These are phyloP conservation scores for Campylomormyrus numenius DNA, from an alignment of 2,113 vertebrate species.

Conservation along the genomic window DNA sequence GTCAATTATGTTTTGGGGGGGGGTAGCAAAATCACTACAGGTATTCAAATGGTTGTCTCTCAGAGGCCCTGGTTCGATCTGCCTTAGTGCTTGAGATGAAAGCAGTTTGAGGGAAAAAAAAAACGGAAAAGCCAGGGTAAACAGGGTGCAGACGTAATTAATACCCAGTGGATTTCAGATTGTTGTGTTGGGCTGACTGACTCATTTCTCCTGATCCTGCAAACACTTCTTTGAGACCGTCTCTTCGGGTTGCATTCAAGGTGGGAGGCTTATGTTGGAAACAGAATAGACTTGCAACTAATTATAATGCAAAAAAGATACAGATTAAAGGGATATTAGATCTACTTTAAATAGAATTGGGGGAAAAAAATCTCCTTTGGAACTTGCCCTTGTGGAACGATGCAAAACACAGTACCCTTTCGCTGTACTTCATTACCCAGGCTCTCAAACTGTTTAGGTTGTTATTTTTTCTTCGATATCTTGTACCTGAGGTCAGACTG, in stretches of 20 bases:
- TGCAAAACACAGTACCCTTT: not conserved
- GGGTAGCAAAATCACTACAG: not conserved
- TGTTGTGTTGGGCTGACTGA: not conserved
- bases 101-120: not conserved
- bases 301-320: not conserved
- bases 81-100: slow-evolving; percentile 2
- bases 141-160: slow-evolving; percentile 17
- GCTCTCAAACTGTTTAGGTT: not conserved
- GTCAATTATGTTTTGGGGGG: not conserved
- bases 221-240: not conserved
- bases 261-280: not conserved
- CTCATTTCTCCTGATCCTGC: not conserved
- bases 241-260: not conserved
- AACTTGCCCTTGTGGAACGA: not conserved
- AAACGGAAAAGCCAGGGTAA: not conserved
- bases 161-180: slow-evolving; percentile 15
- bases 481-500: not conserved
- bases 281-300: not conserved
- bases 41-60: not conserved
- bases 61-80: not conserved
- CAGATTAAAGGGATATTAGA: not conserved
- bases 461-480: not conserved
- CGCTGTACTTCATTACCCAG: not conserved
- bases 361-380: slow-evolving; percentile 1
- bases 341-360: not conserved